Percentiles rank a stretch among this genome's conserved stretches.
Conservation (phyloP, 2,113 vertebrate species). For the Atherinomorus stipes region DNA sequence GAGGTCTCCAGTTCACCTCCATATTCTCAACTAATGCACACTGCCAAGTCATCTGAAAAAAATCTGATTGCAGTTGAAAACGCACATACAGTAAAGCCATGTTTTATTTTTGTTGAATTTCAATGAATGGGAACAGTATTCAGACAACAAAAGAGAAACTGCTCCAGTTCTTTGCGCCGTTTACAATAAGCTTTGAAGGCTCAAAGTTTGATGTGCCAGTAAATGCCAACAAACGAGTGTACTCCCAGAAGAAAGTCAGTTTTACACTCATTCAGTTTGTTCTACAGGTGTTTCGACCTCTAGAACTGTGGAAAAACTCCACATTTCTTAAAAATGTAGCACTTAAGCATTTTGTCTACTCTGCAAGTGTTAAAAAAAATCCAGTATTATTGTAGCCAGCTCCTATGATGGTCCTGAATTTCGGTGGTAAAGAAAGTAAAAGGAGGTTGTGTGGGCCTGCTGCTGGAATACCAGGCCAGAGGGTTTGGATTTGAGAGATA, state of each 20-base stretch:
- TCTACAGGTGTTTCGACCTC: constrained; percentile 47
- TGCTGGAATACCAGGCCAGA: constrained; percentile 44
- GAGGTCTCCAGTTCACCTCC: constrained; percentile 3
- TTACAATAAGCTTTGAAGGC: not conserved
- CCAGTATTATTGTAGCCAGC: constrained; percentile 59
- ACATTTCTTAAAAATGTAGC: constrained; percentile 39
- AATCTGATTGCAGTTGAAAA: constrained; percentile 8
- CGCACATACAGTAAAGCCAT: constrained; percentile 26
- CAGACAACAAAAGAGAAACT: not conserved
- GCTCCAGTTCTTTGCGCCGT: not conserved
- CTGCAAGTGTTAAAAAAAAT: constrained; percentile 45
- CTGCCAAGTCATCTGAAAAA: constrained; percentile 23
- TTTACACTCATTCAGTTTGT: constrained; percentile 2
- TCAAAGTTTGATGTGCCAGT: constrained; percentile 3
- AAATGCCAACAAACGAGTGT: not conserved
- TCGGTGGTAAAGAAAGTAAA: constrained; percentile 39
- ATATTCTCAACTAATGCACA: constrained; percentile 1
- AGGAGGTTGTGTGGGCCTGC: constrained; percentile 14
- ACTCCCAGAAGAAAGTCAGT: not conserved
- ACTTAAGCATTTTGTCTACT: constrained; percentile 48
- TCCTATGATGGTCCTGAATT: constrained; percentile 61
- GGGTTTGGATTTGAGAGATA: constrained; percentile 37
- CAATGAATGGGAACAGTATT: not conserved
- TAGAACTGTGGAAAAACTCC: constrained; percentile 2
- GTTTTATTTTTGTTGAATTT: constrained; percentile 32